Evolutionary conservation across 2,888 invertebrate genomes (phyloP), one percentile per base, ranked within the genome.

Genomic region (Polietes domitor): DNA sequence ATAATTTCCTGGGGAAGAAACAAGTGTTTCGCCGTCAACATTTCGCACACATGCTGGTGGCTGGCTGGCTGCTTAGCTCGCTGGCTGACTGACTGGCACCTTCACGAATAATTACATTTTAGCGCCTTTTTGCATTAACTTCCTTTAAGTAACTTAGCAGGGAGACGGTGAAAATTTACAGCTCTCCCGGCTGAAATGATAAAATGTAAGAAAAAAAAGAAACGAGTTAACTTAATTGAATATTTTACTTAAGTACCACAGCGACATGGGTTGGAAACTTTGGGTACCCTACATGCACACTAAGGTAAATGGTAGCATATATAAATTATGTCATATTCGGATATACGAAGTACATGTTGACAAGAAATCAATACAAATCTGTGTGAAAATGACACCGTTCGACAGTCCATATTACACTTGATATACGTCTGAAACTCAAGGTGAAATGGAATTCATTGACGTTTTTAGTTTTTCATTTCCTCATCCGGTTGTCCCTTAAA

Each of bases 191-290:
- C 28, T 19, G 21, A 32, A 63, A 21, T 19, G 47, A 41, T 43
- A 43, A 2, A 50, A 53, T 10, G 17, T 68, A 15, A 9, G 9
- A 68, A 28, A 58, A 50, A 83, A 86, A 75, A 86, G 83, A 83
- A 86, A 77, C 73, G 70, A 85, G 75, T 85, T 84, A 86, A 82
- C 85, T 81, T 86, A 87, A 87, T 87, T 87, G 87, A 87, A 87
- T 86, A 87, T 85, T 86, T 86, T 84, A 78, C 86, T 85, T 84
- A 82, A 80, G 80, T 70, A 81, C 75, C 82, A 71, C 43, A 43
- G 43, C 41, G 71, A 77, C 83, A 21, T 1, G 28, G 41, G 78
- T 81, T 58, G 77, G n/a, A 7, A 47, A 47, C 47, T 47, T 47
- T n/a, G 9, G 32, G 9, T n/a, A n/a, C n/a, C 32, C 5, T 32